Base-by-base conservation (phyloP, 92 coral and sea anemone species). In the Bergia puertoricense region DNA sequence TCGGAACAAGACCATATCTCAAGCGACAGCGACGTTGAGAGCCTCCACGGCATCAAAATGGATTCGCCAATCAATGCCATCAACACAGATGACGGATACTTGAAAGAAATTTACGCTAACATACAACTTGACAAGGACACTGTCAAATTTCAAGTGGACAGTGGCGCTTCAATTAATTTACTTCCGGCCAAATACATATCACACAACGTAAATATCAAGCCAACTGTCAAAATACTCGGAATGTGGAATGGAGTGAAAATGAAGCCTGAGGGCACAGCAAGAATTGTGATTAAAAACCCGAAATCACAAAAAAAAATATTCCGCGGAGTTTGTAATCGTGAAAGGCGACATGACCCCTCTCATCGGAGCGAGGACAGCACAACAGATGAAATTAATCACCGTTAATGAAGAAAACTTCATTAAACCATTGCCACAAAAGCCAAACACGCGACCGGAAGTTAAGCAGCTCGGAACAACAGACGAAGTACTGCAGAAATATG, bases 241-340 rank as follows among this genome's bases (percentile, higher is more conserved):
- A 44, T 77, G 81, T 77, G 81, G 81, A 77, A 92, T 79, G 88
- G 88, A 36, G 66, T 90, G 23, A 87, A 92, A 88, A 50, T 90
- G 54, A 88, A 85, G 77, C 90, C 93, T 38, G 54, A 77, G 41
- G 95, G 95, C 23, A 88, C 77, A 48, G 68, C 90, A 16, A 79
- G 90, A 65, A 73, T 89, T 40, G 51, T 85, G 46, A 74, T 90
- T 36, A 67, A 48, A 65, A 92, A 90, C 73, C 92, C 92, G 9
- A 79, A 59, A 50, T 89, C 81, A 73, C 30, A 30, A 62, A 43
- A 91, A 91, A 90, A 86, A 90, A 85, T 93, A 86, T 54, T 91
- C 92, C 16, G 89, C 91, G 2, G 94, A 93, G 74, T 93, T 93
- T 72, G 80, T 93, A 2, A 90, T 91, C 5, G 94, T 91, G 18